Conservation (phyloP, 2,797 vertebrate genomes). For the Aselliscus stoliczkanus region DNA sequence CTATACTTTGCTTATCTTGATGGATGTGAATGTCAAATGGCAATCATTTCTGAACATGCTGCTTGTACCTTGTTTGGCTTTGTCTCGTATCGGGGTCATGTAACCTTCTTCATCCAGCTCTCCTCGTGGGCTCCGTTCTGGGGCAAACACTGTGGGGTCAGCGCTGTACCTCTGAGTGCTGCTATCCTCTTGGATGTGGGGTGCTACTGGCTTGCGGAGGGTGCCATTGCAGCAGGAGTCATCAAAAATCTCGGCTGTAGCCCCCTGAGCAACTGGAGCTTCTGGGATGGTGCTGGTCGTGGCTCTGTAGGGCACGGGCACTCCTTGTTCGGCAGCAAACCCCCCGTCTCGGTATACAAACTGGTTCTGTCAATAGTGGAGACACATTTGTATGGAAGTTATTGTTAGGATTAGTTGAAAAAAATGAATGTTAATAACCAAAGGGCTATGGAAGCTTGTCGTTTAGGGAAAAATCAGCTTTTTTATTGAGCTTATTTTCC, state of each 20-base stretch:
- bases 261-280: constrained; percentile 79
- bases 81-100: constrained; percentile 96
- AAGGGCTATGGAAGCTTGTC: neutral
- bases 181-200: constrained; percentile 86
- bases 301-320: constrained; percentile 87
- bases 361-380: constrained; percentile 87
- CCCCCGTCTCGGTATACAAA: constrained; percentile 93
- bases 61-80: constrained; percentile 89
- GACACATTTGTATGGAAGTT: neutral
- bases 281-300: constrained; percentile 85
- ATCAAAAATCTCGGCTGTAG: constrained; percentile 84
- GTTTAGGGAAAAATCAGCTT: neutral
- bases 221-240: constrained; percentile 93
- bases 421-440: neutral
- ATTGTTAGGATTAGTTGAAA: neutral
- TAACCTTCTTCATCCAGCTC: constrained; percentile 93
- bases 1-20: neutral
- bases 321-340: constrained; percentile 83
- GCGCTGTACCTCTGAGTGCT: constrained; percentile 94
- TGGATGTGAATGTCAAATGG: neutral
- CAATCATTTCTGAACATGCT: neutral
- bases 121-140: constrained; percentile 85
- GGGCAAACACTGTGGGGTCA: constrained; percentile 92
- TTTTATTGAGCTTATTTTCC: neutral
- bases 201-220: constrained; percentile 87